These are phyloP conservation scores for Drosophila orosa DNA, from an alignment of 1,140 invertebrate species.

Conservation along the genomic window DNA sequence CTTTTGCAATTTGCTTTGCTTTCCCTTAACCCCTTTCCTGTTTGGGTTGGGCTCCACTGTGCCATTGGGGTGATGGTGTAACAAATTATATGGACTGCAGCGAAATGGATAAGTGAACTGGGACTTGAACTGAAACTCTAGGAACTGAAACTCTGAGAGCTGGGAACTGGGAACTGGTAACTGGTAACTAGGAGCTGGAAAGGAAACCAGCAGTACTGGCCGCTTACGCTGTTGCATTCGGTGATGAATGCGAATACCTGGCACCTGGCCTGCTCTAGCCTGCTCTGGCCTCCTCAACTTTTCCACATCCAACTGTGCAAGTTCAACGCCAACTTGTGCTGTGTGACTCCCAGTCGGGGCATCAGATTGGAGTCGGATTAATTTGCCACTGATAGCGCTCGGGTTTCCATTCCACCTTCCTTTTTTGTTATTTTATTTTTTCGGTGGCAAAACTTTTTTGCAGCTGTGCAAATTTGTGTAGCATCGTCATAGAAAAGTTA, in stretches of 20 bases:
- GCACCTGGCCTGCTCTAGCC: slow-evolving; percentile 19
- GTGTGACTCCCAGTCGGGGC: slow-evolving; percentile 39
- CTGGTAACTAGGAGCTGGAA: slow-evolving; percentile 4
- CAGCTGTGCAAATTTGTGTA: slow-evolving; percentile 61
- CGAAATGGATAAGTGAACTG: slow-evolving; percentile 74
- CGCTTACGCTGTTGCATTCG: slow-evolving; percentile 44
- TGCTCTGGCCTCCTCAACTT: slow-evolving; percentile 10
- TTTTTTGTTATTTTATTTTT: slow-evolving; percentile 16
- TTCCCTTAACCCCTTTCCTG: background rate
- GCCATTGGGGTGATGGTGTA: slow-evolving; percentile 28
- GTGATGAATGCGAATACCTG: slow-evolving; percentile 63
- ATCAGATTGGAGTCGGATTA: slow-evolving; percentile 59
- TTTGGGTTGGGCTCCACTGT: background rate
- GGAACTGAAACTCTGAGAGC: slow-evolving; percentile 15
- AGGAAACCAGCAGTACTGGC: slow-evolving; percentile 12
- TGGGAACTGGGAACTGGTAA: slow-evolving; percentile 6
- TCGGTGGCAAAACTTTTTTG: slow-evolving; percentile 44
- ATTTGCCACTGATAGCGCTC: slow-evolving; percentile 60
- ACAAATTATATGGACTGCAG: slow-evolving; percentile 57
- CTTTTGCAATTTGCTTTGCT: background rate
- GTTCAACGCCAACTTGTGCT: slow-evolving; percentile 29
- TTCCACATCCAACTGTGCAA: slow-evolving; percentile 27
- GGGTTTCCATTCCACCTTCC: slow-evolving; percentile 20
- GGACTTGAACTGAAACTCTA: slow-evolving; percentile 47
- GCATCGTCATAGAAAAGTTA: slow-evolving; percentile 62